Evolutionary conservation across 2,113 vertebrate species (phyloP).

Genomic region (Microtus richardsoni): DNA sequence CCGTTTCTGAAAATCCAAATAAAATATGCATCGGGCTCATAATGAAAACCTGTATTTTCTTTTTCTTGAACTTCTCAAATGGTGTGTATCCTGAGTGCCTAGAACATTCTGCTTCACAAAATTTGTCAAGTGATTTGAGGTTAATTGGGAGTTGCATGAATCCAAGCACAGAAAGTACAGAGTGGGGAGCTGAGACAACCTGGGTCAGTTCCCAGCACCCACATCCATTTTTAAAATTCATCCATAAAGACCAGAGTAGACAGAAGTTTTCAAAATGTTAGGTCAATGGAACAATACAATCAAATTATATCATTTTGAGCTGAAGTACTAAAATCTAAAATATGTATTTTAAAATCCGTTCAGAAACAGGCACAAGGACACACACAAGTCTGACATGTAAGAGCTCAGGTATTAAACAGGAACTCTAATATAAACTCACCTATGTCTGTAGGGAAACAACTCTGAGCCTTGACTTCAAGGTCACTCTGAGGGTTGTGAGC

Average conservation of each 20-base stretch:
- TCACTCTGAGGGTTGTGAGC: not conserved
- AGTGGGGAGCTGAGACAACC: not conserved
- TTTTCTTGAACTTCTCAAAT: slow-evolving; percentile 39
- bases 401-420: not conserved
- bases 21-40: not conserved
- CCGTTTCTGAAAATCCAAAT: not conserved
- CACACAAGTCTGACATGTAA: not conserved
- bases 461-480: not conserved
- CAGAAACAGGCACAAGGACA: not conserved
- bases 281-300: slow-evolving; percentile 41
- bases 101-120: slow-evolving; percentile 40
- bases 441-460: slow-evolving; percentile 8
- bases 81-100: slow-evolving; percentile 36
- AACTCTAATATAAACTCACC: not conserved
- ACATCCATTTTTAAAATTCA: not conserved
- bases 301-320: slow-evolving; percentile 12
- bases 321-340: slow-evolving; percentile 48
- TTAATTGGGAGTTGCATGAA: slow-evolving; percentile 34
- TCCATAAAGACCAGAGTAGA: not conserved
- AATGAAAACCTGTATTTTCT: not conserved
- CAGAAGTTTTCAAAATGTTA: slow-evolving; percentile 26
- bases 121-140: slow-evolving; percentile 23
- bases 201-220: too few species aligned
- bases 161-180: not conserved
- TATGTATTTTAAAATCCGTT: not conserved